A percentile compares a stretch with the other conserved stretches of the same genome.
Evolutionary conservation across 1,140 invertebrate genomes (phyloP).

Genomic region (Palaemon carinicauda): DNA sequence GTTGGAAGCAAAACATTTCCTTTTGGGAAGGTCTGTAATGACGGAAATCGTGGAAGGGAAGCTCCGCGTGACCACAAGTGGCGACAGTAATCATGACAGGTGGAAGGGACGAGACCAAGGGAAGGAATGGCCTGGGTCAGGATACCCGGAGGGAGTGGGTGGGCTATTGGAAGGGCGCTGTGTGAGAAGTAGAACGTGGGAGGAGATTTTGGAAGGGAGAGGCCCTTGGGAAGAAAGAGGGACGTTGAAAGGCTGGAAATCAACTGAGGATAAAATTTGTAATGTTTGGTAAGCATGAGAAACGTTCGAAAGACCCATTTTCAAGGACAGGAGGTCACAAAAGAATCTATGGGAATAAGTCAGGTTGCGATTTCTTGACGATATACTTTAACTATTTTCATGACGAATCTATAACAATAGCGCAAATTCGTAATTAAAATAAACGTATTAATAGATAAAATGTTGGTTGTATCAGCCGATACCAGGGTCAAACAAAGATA

Average conservation of each 20-base stretch:
- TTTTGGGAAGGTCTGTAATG: slow-evolving; percentile 14
- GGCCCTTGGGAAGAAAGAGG: not conserved
- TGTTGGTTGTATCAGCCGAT: too few relatives aligned
- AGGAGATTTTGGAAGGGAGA: not conserved
- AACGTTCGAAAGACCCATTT: not conserved
- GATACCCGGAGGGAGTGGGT: not conserved
- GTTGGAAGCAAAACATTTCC: slow-evolving; percentile 37
- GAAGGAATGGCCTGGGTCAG: not conserved
- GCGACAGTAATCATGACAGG: slow-evolving; percentile 14
- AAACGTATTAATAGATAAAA: too few relatives aligned
- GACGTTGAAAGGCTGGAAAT: not conserved
- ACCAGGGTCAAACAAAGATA: too few relatives aligned
- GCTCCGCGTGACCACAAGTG: slow-evolving; percentile 15
- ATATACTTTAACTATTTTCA: too few relatives aligned
- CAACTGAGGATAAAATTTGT: not conserved
- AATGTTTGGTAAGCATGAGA: not conserved
- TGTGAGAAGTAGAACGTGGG: not conserved
- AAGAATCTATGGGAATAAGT: not conserved
- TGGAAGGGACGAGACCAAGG: slow-evolving; percentile 1
- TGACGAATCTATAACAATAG: too few relatives aligned
- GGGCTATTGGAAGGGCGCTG: not conserved
- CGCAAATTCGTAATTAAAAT: too few relatives aligned
- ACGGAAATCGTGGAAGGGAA: slow-evolving; percentile 39
- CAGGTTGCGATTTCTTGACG: not conserved
- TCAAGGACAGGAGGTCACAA: not conserved